These are phyloP conservation scores for Drosophila aff. DNA, from an alignment of 1,140 invertebrate species.

Conservation along the genomic window DNA sequence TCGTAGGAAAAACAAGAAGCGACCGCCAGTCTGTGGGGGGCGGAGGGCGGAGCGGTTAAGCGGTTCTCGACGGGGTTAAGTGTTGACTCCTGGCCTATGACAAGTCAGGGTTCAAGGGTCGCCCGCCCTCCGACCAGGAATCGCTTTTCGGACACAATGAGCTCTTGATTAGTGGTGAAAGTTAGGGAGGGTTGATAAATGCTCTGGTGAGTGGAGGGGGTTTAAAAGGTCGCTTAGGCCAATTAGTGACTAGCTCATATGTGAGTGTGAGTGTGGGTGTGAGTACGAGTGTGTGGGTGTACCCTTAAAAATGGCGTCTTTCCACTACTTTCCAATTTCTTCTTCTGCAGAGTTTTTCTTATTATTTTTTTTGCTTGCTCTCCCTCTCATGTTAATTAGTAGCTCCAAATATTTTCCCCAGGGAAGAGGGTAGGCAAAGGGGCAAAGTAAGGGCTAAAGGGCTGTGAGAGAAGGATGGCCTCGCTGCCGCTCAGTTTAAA, in stretches of 20 bases:
- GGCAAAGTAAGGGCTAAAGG: not conserved
- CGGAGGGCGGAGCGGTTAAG: constrained; percentile 9
- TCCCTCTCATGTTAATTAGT: constrained; percentile 53
- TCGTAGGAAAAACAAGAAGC: constrained; percentile 59
- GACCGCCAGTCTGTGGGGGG: not conserved
- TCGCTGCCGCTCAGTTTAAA: constrained; percentile 51
- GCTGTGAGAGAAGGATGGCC: not conserved
- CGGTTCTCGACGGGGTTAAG: constrained; percentile 21
- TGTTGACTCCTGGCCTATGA: constrained; percentile 62
- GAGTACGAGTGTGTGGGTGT: not conserved
- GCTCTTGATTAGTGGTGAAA: constrained; percentile 59
- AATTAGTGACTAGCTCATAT: constrained; percentile 34
- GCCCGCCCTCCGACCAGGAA: not conserved
- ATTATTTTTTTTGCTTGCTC: constrained; percentile 8
- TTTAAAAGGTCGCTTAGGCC: not conserved
- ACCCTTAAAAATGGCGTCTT: constrained; percentile 18
- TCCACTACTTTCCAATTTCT: not conserved
- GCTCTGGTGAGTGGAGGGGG: not conserved
- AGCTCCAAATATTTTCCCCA: constrained; percentile 31
- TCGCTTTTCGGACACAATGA: constrained; percentile 30
- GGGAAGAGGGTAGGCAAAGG: not conserved
- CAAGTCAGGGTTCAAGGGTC: constrained; percentile 31
- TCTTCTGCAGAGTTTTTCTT: not conserved
- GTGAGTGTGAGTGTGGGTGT: not conserved
- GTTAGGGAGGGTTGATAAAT: constrained; percentile 5